Conservation (phyloP, 2,888 invertebrate genomes). For the Nesidiocoris tenuis region DNA sequence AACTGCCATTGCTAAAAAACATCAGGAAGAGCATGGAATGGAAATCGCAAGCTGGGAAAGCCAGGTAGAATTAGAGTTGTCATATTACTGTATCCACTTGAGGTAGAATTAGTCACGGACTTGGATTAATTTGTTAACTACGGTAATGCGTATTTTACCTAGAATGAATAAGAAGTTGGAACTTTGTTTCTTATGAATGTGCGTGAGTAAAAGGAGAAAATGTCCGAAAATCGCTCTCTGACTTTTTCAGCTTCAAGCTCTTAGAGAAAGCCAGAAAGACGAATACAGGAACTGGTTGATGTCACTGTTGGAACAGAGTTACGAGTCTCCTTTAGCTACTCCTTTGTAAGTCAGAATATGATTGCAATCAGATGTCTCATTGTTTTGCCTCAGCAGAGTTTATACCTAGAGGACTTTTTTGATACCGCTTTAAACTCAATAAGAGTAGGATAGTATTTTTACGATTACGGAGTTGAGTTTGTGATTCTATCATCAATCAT, state of each 20-base stretch:
- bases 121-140: too few species aligned
- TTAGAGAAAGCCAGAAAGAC: constrained; percentile 79
- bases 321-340: constrained; percentile 47
- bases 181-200: too few species aligned
- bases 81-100: too few species aligned
- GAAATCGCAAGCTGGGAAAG: constrained; percentile 63
- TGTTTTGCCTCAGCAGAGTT: too few species aligned
- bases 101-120: too few species aligned
- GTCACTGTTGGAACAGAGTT: constrained; percentile 63
- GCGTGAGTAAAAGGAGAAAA: too few species aligned
- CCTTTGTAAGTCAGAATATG: constrained; percentile 51
- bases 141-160: not conserved
- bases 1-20: constrained; percentile 76
- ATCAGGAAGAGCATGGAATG: constrained; percentile 79
- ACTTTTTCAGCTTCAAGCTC: constrained; percentile 76
- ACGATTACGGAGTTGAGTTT: too few species aligned
- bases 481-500: too few species aligned
- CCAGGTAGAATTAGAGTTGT: constrained; percentile 39
- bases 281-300: constrained; percentile 90
- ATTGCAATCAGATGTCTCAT: too few species aligned
- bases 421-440: too few species aligned
- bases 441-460: too few species aligned
- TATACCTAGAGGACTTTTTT: too few species aligned
- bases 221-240: constrained; percentile 51
- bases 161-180: not conserved